Evolutionary conservation across 2,113 vertebrate genomes (phyloP).

Genomic region (Vireo altiloquus): DNA sequence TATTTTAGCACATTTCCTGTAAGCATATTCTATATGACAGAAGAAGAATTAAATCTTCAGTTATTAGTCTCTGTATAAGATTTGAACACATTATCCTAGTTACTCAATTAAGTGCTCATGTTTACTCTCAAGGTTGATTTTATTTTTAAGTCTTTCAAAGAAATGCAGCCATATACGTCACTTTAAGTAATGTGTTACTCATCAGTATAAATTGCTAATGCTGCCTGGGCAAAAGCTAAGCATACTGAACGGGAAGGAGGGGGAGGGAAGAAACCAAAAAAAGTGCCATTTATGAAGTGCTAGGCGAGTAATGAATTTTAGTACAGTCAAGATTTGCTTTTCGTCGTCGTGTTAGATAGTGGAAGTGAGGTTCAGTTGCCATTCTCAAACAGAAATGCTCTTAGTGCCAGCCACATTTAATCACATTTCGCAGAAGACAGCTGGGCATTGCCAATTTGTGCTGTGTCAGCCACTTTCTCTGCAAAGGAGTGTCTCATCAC

Average conservation of each 20-base stretch:
- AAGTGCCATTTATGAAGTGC: neutral
- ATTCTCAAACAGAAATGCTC: constrained; percentile 35
- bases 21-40: neutral
- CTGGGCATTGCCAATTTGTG: constrained; percentile 45
- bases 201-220: neutral
- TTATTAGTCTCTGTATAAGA: neutral
- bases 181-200: constrained; percentile 1
- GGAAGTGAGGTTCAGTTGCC: constrained; percentile 41
- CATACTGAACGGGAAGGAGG: neutral
- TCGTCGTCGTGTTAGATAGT: constrained; percentile 12
- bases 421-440: constrained; percentile 64
- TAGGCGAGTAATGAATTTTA: constrained; percentile 4
- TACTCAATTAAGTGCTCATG: neutral
- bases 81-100: neutral
- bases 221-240: neutral
- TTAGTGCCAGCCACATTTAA: constrained; percentile 52
- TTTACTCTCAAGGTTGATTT: constrained; percentile 5
- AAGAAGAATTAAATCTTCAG: neutral
- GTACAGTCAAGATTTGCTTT: constrained; percentile 50
- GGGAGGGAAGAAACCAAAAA: neutral
- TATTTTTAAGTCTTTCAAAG: neutral
- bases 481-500: neutral
- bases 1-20: neutral
- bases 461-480: constrained; percentile 50
- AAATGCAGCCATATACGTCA: neutral